phyloP scores from a whole-genome alignment of 1,140 invertebrate species.

The Aphelenchoides besseyi region DNA sequence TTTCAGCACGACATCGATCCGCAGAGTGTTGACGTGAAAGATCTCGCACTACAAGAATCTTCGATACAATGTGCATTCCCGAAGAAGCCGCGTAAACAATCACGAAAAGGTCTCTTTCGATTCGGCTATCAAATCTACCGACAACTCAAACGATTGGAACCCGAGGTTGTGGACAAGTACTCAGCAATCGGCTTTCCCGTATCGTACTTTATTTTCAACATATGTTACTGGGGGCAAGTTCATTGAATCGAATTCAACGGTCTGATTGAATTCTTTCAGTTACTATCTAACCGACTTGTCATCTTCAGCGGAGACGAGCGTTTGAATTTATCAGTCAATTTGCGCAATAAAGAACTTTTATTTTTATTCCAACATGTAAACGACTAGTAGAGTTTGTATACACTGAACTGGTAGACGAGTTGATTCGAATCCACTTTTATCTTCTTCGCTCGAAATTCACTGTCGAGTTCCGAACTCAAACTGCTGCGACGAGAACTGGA shows the following conservation, averaged over 20 bases:
- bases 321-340: no score
- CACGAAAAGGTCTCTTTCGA: slow-evolving; percentile 11
- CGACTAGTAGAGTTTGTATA: neutral
- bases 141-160: slow-evolving; percentile 23
- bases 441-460: neutral
- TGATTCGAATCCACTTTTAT: neutral
- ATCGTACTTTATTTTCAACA: slow-evolving; percentile 61
- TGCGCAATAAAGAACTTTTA: no score
- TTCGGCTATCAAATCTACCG: slow-evolving; percentile 4
- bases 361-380: no score
- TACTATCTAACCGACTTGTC: slow-evolving; percentile 55
- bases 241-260: slow-evolving; percentile 18
- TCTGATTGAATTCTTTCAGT: slow-evolving; percentile 58
- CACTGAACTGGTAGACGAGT: neutral
- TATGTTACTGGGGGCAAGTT: slow-evolving; percentile 1
- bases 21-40: slow-evolving; percentile 15
- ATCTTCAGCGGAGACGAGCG: neutral
- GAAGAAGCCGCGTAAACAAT: slow-evolving; percentile 18
- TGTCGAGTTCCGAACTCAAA: neutral
- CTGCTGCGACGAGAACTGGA: neutral
- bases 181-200: slow-evolving; percentile 61
- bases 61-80: slow-evolving; percentile 10
- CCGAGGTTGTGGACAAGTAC: slow-evolving; percentile 44
- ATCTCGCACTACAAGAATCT: slow-evolving; percentile 14
- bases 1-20: slow-evolving; percentile 24